Conservation (phyloP, 2,888 invertebrate genomes). For the Galerucella calmariensis region DNA sequence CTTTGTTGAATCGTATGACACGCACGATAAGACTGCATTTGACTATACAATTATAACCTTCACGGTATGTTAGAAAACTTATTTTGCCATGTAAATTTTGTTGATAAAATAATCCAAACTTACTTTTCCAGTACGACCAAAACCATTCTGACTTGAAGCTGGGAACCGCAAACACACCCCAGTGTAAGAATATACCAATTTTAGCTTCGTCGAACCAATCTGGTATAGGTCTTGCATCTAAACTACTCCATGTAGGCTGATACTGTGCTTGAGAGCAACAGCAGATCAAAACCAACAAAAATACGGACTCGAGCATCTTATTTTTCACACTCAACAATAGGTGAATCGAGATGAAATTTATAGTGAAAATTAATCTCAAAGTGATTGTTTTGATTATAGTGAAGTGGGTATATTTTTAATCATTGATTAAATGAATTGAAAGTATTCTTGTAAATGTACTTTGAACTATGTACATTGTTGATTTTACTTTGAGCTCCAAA, state of each 20-base stretch:
- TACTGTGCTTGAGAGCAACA: constrained; percentile 63
- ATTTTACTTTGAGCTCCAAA: no score
- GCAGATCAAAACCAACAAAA: background rate
- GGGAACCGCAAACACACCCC: constrained; percentile 94
- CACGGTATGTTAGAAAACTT: no score
- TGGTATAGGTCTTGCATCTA: constrained; percentile 86
- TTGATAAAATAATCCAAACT: constrained; percentile 37
- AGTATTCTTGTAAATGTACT: no score
- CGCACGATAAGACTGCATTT: no score
- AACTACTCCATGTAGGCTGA: constrained; percentile 82
- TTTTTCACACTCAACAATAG: no score
- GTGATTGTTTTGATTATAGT: background rate
- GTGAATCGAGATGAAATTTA: background rate
- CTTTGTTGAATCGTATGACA: no score
- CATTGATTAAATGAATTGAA: no score
- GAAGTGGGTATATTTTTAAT: no score
- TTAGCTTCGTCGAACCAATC: constrained; percentile 91
- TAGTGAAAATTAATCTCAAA: background rate
- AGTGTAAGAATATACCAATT: constrained; percentile 92
- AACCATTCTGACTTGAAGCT: constrained; percentile 93
- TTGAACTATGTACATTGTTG: no score
- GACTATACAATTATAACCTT: no score
- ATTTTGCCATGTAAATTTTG: background rate
- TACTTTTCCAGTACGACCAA: constrained; percentile 86
- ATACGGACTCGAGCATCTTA: background rate